These are phyloP conservation scores for Myanophis thanlyinensis DNA, from an alignment of 2,113 vertebrate species.

Conservation along the genomic window DNA sequence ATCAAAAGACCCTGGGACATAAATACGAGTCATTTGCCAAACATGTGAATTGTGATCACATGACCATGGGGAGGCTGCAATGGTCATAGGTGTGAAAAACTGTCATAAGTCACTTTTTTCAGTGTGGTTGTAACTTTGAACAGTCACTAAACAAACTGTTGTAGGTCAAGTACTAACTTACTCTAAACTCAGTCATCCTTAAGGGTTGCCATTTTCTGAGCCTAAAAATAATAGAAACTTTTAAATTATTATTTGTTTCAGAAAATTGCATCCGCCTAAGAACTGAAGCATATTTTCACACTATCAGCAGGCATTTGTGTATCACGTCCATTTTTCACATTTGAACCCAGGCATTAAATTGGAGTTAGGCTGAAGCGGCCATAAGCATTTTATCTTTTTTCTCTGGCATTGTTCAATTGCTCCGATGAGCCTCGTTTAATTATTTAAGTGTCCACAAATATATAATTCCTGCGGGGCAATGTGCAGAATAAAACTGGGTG, in stretches of 20 bases:
- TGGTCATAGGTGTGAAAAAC: too few species aligned
- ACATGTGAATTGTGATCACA: too few species aligned
- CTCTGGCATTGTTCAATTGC: neutral
- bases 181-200: neutral
- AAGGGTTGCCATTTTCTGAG: neutral
- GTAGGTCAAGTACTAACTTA: neutral
- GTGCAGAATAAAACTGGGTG: neutral
- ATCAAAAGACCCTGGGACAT: too few species aligned
- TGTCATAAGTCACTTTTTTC: too few species aligned
- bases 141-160: too few species aligned
- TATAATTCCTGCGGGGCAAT: neutral
- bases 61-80: too few species aligned
- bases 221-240: neutral
- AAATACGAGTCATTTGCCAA: too few species aligned
- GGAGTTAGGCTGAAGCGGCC: neutral
- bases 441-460: neutral
- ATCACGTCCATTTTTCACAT: neutral
- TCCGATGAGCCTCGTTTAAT: neutral
- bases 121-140: too few species aligned
- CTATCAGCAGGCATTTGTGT: neutral
- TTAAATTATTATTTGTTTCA: neutral
- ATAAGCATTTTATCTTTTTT: neutral
- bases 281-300: neutral
- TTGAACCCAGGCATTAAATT: neutral
- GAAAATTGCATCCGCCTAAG: neutral